Evolutionary conservation across 2,797 vertebrate genomes (phyloP), one percentile per base, ranked within the genome.

Genomic region (Oceanodroma leucorhoa): DNA sequence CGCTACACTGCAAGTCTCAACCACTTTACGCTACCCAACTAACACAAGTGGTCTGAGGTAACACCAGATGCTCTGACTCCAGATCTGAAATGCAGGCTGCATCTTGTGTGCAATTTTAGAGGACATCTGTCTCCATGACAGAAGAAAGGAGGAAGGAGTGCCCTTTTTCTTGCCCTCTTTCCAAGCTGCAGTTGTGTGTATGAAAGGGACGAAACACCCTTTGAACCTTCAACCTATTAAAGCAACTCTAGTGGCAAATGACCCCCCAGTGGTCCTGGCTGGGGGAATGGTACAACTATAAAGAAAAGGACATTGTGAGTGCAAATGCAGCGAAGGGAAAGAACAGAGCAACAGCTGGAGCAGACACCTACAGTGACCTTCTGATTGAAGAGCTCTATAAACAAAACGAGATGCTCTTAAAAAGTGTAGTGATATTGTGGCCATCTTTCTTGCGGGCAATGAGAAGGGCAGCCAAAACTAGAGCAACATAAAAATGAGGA

Each of bases 141-240:
- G 76, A 89, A 89, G 48, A 93, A 95, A 96, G 92, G 27, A 84
- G 70, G 66, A 82, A 76, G 36, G 32, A 77, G 32, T 70, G 84
- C 48, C 78, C 67, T 91, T 92, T 94, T 76, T 36, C 75, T 62
- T 92, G 84, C 82, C 75, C 58, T 87, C 51, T 87, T 83, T 77
- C 87, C 86, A 91, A 84, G 53, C 51, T 83, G 84, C 23, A 6
- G 12, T 60, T 89, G 46, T 62, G 34, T 77, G 40, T 53, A 80
- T 83, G 72, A 96, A 95, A 83, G 51, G 64, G 82, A 94, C 4
- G 19, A 89, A 94, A 89, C 46, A 91, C 21, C 45, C 79, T 94
- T 96, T 94, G 94, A 95, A 96, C 84, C 36, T 83, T 66, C 79
- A 95, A 85, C 71, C 60, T 91, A 89, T 85, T 87, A 93, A 96